These are phyloP conservation scores for Reticulitermes lucifugus DNA, from an alignment of 2,888 invertebrate species.

Conservation along the genomic window DNA sequence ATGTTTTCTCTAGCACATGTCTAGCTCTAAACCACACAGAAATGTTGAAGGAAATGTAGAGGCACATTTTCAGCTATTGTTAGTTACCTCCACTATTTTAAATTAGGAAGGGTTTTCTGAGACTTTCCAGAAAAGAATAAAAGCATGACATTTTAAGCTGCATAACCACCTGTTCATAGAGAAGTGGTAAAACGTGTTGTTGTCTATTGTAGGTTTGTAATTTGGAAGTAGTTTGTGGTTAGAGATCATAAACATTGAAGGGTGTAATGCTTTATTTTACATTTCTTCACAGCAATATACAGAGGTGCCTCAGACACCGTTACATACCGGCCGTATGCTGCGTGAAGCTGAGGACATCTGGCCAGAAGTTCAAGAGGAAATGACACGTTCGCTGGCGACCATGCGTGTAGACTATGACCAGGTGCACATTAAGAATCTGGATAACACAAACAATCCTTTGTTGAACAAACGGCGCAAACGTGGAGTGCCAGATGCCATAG, in stretches of 20 bases:
- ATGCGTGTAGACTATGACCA: conserved; percentile 98
- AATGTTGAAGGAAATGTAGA: too few relatives aligned
- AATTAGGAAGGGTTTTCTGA: too few relatives aligned
- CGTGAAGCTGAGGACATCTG: conserved; percentile 93
- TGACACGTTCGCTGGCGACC: conserved; percentile 96
- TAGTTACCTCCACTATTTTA: too few relatives aligned
- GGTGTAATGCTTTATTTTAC: not conserved
- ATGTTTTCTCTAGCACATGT: too few relatives aligned
- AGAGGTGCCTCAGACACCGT: conserved; percentile 93
- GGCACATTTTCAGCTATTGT: too few relatives aligned
- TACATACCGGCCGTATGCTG: conserved; percentile 90
- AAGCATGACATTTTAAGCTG: too few relatives aligned
- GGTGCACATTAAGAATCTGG: conserved; percentile 92
- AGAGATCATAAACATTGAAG: not conserved
- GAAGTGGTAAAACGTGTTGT: too few relatives aligned
- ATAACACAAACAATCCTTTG: conserved; percentile 92
- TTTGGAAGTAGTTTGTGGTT: not conserved
- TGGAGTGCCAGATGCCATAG: conserved; percentile 29
- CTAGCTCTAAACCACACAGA: too few relatives aligned
- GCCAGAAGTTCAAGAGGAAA: conserved; percentile 99
- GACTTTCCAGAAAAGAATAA: too few relatives aligned
- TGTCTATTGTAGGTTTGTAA: too few relatives aligned
- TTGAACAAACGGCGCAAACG: conserved; percentile 78
- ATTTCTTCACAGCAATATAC: conserved; percentile 72
- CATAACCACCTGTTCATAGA: too few relatives aligned